Percentiles rank a stretch among this genome's conserved stretches.
phyloP scores from a whole-genome alignment of 1,140 invertebrate genomes.

The Hormaphis cornu region DNA sequence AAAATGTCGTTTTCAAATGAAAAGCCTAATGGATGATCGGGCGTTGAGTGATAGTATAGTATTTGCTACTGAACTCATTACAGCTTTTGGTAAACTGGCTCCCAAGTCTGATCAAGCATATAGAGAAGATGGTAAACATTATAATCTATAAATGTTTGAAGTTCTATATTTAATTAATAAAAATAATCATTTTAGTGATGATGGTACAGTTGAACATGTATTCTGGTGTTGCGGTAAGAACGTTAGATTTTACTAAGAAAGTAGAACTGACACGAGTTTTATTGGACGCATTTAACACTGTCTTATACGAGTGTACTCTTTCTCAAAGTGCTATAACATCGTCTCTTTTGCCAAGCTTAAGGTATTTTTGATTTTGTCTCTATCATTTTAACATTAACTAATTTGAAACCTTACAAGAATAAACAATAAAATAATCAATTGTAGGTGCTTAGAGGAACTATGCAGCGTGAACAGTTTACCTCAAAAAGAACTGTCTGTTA shows the following conservation, averaged over 20 bases:
- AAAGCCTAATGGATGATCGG: constrained; percentile 53
- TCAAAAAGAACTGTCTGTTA: constrained; percentile 17
- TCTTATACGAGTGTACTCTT: constrained; percentile 50
- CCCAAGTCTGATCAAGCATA: constrained; percentile 47
- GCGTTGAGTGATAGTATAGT: constrained; percentile 44
- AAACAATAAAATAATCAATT: neutral
- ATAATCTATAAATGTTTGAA: neutral
- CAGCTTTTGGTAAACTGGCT: constrained; percentile 47
- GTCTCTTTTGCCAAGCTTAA: constrained; percentile 46
- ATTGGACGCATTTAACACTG: constrained; percentile 56
- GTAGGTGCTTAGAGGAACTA: constrained; percentile 10
- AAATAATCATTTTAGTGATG: neutral
- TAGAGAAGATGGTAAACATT: constrained; percentile 48
- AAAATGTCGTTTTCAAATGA: constrained; percentile 61
- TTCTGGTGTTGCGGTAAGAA: constrained; percentile 44
- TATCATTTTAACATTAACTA: neutral
- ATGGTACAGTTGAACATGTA: constrained; percentile 16
- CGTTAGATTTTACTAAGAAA: constrained; percentile 47
- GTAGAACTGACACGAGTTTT: constrained; percentile 52
- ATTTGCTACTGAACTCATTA: constrained; percentile 45
- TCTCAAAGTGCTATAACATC: constrained; percentile 46
- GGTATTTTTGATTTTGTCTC: constrained; percentile 36
- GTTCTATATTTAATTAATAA: constrained; percentile 2
- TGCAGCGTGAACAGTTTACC: constrained; percentile 6
- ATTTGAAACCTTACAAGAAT: neutral